Conservation (phyloP, 2,113 vertebrate genomes). For the Crypturellus undulatus region DNA sequence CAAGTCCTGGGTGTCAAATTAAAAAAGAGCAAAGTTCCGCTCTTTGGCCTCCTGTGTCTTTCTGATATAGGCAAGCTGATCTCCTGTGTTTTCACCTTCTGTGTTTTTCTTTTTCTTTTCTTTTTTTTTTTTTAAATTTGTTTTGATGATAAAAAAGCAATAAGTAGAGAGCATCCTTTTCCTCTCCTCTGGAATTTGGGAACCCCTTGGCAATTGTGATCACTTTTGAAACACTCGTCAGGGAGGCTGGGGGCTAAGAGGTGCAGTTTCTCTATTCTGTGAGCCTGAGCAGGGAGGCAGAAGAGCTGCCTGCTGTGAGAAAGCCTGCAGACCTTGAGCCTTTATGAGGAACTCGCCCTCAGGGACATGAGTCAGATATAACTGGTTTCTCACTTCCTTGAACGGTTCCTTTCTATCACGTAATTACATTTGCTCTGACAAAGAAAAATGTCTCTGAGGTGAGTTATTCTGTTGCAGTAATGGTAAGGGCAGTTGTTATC, state of each 20-base stretch:
- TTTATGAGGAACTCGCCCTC: background rate
- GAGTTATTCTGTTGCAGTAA: background rate
- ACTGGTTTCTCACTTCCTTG: background rate
- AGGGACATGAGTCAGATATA: background rate
- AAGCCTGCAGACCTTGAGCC: background rate
- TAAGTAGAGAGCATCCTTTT: background rate
- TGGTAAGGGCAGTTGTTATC: background rate
- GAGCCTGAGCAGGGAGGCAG: background rate
- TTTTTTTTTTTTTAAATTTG: rapidly evolving
- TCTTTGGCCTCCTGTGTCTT: background rate
- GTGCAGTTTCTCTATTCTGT: background rate
- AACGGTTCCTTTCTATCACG: background rate
- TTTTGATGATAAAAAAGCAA: no score
- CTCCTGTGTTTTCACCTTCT: background rate
- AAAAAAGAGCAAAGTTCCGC: background rate
- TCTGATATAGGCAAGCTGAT: background rate
- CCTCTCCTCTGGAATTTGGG: background rate
- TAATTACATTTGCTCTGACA: background rate
- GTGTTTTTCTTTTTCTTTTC: rapidly evolving
- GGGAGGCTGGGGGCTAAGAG: background rate
- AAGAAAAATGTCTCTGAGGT: background rate
- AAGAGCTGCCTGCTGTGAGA: background rate
- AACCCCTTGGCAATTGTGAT: background rate
- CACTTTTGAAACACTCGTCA: background rate
- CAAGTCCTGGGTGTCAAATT: background rate